Base-by-base conservation (phyloP, 2,113 vertebrate species). In the Lota lota region DNA sequence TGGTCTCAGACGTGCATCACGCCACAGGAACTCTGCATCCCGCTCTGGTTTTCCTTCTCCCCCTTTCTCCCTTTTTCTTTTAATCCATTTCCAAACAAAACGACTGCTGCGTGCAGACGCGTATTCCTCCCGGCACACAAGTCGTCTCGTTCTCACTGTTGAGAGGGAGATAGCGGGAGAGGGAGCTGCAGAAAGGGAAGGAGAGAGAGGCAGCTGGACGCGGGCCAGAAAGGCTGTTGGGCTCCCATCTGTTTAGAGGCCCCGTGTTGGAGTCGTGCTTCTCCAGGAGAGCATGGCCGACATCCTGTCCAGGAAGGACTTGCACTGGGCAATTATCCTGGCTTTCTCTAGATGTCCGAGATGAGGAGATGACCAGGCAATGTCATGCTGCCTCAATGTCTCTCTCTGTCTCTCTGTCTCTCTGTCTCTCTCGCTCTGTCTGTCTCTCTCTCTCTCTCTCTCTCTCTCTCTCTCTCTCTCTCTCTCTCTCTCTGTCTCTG, bases 31-130 rank as follows among this genome's bases (percentile, higher is more conserved):
- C 83, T 50, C 68, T 74, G 77, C 78, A 70, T 79, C 73, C 63
- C 65, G 58, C 73, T 81, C 7, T 79, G 65, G 83, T 84, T 86
- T 81, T 67, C 72, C 73, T 81, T 47, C 40, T 81, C 68, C 72
- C 81, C 79, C 72, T 66, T 73, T 63, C 66, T 47, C 68, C 67
- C 1, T 47, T 12, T 12, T 85, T 67, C 72, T 79, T 88, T 75
- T 74, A 78, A 85, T 85, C 86, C 63, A 62, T 66, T 64, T 85
- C 86, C 82, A 90, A 88, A 88, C 86, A 89, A 76, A 89, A 78
- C 76, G 79, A 79, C 68, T 79, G 77, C 87, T 82, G 77, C 72
- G 81, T 80, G 85, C 84, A 78, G 83, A 80, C 64, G 63, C 62
- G 0, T 60, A 28, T 56, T 69, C 54, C 11, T 47, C 22, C 58